These are phyloP conservation scores for Meteorus sp. DNA, from an alignment of 1,140 invertebrate species.

Conservation along the genomic window DNA sequence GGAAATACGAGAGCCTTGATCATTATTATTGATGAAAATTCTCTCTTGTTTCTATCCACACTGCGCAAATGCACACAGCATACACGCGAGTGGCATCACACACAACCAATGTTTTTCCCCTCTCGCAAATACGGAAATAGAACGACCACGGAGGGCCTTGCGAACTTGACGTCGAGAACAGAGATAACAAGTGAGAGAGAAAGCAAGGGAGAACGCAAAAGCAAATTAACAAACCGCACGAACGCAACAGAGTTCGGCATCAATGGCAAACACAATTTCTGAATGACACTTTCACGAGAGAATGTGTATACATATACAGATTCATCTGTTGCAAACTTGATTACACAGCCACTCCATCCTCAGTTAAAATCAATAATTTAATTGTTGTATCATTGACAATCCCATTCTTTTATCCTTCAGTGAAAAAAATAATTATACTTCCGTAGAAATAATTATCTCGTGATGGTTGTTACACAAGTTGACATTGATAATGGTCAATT, in stretches of 20 bases:
- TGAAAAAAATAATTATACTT: no score
- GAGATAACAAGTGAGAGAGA: conserved; percentile 13
- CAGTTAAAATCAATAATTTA: neutral
- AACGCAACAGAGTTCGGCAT: neutral
- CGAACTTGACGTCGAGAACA: conserved; percentile 22
- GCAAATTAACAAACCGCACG: conserved; percentile 1
- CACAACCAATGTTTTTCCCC: no score
- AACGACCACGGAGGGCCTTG: conserved; percentile 22
- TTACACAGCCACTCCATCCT: neutral
- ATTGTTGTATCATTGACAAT: no score
- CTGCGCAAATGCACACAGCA: neutral
- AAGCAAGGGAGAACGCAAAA: conserved; percentile 2
- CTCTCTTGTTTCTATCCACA: conserved; percentile 10
- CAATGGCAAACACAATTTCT: conserved; percentile 1
- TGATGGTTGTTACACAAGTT: no score
- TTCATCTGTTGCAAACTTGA: neutral
- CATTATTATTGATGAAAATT: no score
- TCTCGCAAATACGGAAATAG: conserved; percentile 27
- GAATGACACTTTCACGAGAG: neutral
- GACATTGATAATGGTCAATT: no score
- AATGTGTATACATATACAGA: no score
- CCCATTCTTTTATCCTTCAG: no score
- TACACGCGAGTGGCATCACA: neutral
- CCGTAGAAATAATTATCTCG: no score
- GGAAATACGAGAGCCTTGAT: no score